Evolutionary conservation across 2,888 invertebrate genomes (phyloP), one percentile per base, ranked within the genome.

Genomic region (Andrena flavipes): DNA sequence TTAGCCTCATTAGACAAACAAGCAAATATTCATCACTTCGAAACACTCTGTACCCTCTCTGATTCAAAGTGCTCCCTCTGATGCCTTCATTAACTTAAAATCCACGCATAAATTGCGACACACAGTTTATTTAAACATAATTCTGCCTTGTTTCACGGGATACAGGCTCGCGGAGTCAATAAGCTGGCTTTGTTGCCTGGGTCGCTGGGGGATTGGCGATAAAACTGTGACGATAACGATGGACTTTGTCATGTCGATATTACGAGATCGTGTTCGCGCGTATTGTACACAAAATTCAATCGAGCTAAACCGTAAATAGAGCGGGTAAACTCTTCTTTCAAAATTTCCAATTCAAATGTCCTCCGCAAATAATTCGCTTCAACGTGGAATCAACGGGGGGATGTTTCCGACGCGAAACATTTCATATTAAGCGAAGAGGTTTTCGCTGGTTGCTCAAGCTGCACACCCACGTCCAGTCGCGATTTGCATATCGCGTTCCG

Each of bases 401-500:
- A 68, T 69, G 42, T 35, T 26, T 59, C 7, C 29, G 30, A 49
- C 63, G 48, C 76, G 49, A 49, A 42, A 69, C 30, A 33, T 59
- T 64, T 42, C 42, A 64, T 65, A 63, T 56, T 30, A 35, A 42
- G 35, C 60, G 42, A 48, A 23, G 13, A 49, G 62, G 10, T 79
- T 80, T 72, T 67, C 33, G 8, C 48, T 30, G 42, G 72, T 67
- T 72, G 67, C 67, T 80, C 72, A 54, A 80, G 67, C 80, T 49
- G 23, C 10, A 72, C 80, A 67, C 80, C 80, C 60, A 80, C 80
- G 72, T 56, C 51, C 33, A 6, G 51, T n/a, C 20, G 6, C 72
- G 56, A 80, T 80, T 80, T 80, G 80, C 80, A 80, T 80, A 80
- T 80, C 80, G 74, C 84, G 63, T 85, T 85, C 76, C 76, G 80